Conservation (phyloP, 2,797 vertebrate species). For the Phrynocephalus forsythii region DNA sequence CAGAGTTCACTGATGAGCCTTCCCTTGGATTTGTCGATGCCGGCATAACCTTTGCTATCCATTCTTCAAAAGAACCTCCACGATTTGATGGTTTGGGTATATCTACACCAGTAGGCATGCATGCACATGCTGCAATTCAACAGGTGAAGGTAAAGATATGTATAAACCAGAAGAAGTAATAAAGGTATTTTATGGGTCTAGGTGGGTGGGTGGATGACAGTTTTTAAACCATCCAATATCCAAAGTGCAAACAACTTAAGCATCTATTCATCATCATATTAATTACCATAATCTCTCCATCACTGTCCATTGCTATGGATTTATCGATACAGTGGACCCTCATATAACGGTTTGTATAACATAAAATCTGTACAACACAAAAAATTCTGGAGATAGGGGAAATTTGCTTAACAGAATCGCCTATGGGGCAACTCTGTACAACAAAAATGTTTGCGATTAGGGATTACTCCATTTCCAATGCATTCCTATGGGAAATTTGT, state of each 20-base stretch:
- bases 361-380: too few relatives aligned
- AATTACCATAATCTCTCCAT: not conserved
- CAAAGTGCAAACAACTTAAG: not conserved
- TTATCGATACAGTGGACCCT: not conserved
- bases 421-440: too few relatives aligned
- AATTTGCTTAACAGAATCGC: too few relatives aligned
- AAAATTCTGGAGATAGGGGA: too few relatives aligned
- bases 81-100: constrained; percentile 79
- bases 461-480: too few relatives aligned
- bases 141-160: constrained; percentile 76
- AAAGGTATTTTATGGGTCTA: not conserved
- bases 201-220: not conserved
- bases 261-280: not conserved
- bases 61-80: constrained; percentile 74
- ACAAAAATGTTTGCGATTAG: too few relatives aligned
- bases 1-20: constrained; percentile 78
- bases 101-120: constrained; percentile 73
- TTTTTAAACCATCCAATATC: not conserved
- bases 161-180: not conserved
- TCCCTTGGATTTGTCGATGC: constrained; percentile 75
- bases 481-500: too few relatives aligned
- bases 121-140: constrained; percentile 70
- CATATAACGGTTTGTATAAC: too few relatives aligned
- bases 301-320: not conserved
- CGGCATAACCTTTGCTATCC: constrained; percentile 79